Evolutionary conservation across 2,797 vertebrate species (phyloP).

Genomic region (Denticeps clupeoides): DNA sequence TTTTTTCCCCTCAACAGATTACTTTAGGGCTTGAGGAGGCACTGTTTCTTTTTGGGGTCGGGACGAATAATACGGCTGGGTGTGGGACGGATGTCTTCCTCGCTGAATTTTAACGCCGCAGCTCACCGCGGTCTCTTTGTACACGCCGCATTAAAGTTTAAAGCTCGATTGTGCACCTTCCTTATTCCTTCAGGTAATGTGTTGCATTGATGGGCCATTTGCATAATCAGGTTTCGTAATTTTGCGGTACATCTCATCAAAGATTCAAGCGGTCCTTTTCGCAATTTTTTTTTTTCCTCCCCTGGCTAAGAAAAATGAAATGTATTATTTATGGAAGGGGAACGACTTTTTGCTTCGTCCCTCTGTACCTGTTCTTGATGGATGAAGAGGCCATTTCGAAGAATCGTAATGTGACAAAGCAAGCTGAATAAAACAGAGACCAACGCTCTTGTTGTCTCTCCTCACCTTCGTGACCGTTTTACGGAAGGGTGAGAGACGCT

Average conservation of each 20-base stretch:
- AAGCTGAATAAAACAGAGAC: too few relatives aligned
- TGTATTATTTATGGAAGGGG: slow-evolving; percentile 17
- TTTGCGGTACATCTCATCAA: slow-evolving; percentile 24
- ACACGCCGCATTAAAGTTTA: slow-evolving; percentile 18
- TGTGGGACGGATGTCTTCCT: background rate
- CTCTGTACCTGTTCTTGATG: background rate
- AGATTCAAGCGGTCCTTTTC: slow-evolving; percentile 26
- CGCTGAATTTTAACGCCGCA: slow-evolving; percentile 17
- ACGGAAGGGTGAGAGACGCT: too few relatives aligned
- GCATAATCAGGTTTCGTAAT: slow-evolving; percentile 29
- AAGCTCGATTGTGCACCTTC: slow-evolving; percentile 7
- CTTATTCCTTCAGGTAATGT: slow-evolving; percentile 17
- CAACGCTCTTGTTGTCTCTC: too few relatives aligned
- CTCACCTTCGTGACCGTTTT: too few relatives aligned
- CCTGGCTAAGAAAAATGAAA: background rate
- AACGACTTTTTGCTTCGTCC: background rate
- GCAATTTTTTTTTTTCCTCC: slow-evolving; percentile 8
- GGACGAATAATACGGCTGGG: too few relatives aligned
- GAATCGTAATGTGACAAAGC: too few relatives aligned
- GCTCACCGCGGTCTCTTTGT: slow-evolving; percentile 12
- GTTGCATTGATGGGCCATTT: slow-evolving; percentile 26
- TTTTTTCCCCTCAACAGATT: too few relatives aligned
- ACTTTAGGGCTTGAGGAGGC: background rate
- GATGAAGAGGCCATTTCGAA: too few relatives aligned
- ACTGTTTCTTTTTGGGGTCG: background rate